phyloP scores from a whole-genome alignment of 2,888 invertebrate genomes.

The Nemotelus nigrinus region DNA sequence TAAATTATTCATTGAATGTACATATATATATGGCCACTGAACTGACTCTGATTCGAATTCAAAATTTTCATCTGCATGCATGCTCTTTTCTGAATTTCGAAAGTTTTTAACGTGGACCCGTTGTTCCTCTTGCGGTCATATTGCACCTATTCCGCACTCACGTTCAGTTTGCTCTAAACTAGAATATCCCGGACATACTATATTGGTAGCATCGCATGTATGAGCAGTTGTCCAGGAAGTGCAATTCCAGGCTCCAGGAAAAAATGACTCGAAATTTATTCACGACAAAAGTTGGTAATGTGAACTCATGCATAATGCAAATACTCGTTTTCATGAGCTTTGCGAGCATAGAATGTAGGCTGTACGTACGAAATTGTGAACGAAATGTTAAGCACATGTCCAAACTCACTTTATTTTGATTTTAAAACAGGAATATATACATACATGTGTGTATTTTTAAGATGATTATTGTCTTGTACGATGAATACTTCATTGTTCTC shows the following conservation, averaged over 20 bases:
- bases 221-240: conserved; percentile 28
- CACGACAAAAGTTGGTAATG: conserved; percentile 45
- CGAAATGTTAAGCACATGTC: too few species aligned
- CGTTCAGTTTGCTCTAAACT: too few species aligned
- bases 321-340: neutral
- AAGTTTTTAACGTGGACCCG: neutral
- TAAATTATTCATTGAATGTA: conserved; percentile 28
- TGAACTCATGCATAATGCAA: conserved; percentile 44
- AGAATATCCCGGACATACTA: too few species aligned
- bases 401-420: too few species aligned
- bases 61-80: conserved; percentile 22
- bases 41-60: conserved; percentile 14
- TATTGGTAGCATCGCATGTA: too few species aligned
- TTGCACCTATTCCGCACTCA: neutral
- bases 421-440: too few species aligned
- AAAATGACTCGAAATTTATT: conserved; percentile 41
- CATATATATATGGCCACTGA: neutral
- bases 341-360: too few species aligned
- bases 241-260: neutral
- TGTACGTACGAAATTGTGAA: too few species aligned
- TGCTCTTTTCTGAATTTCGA: neutral
- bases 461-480: too few species aligned
- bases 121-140: neutral
- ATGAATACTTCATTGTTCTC: too few species aligned
- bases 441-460: too few species aligned